Percentiles rank a stretch among this genome's conserved stretches.
Evolutionary conservation across 2,888 invertebrate genomes (phyloP).

Genomic region (Liodrosophila aerea): DNA sequence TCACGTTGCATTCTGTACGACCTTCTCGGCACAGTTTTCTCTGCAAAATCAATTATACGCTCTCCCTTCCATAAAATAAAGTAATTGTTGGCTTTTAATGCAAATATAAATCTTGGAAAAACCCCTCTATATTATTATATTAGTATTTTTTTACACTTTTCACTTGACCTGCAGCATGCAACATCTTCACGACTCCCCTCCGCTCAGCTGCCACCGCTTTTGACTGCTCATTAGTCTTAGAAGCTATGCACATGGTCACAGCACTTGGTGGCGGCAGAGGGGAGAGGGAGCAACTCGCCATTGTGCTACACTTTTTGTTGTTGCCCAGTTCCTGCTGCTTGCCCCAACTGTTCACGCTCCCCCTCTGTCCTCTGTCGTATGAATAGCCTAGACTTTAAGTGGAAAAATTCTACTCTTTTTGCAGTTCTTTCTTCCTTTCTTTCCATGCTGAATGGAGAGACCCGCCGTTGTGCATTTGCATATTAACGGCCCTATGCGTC

Average conservation of each 20-base stretch:
- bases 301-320: constrained; percentile 38
- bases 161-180: constrained; percentile 1
- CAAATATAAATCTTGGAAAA: not conserved
- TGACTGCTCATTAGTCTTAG: constrained; percentile 68
- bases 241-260: constrained; percentile 63
- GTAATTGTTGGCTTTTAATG: not conserved
- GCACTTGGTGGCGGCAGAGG: constrained; percentile 13
- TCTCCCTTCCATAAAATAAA: too few relatives aligned
- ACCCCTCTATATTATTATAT: not conserved
- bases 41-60: too few relatives aligned
- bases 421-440: constrained; percentile 6
- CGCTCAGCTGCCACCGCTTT: constrained; percentile 14
- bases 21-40: too few relatives aligned
- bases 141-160: not conserved
- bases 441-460: constrained; percentile 54
- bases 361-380: not conserved
- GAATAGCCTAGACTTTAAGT: constrained; percentile 47
- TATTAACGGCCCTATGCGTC: constrained; percentile 75
- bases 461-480: constrained; percentile 63
- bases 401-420: constrained; percentile 25
- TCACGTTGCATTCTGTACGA: too few relatives aligned
- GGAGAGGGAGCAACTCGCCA: constrained; percentile 3
- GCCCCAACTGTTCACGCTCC: not conserved
- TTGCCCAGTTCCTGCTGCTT: constrained; percentile 43
- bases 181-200: constrained; percentile 3